These are phyloP conservation scores for Thereva nobilitata DNA, from an alignment of 2,888 invertebrate species.

Conservation along the genomic window DNA sequence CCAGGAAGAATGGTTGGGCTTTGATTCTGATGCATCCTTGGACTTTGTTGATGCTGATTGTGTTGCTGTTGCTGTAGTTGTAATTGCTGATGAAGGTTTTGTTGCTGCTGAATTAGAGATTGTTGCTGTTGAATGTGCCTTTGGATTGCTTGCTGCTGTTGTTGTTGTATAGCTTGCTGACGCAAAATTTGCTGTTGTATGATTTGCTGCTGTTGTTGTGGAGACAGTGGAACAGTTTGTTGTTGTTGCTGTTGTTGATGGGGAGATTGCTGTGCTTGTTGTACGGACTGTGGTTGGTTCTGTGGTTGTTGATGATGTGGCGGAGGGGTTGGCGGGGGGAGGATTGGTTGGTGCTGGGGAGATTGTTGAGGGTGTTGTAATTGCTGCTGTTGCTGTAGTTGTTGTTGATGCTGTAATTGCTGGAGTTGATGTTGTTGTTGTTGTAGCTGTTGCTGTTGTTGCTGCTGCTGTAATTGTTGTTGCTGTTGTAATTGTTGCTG, in stretches of 20 bases:
- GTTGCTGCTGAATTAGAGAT: slow-evolving; percentile 55
- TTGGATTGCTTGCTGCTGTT: slow-evolving; percentile 58
- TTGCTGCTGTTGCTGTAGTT: slow-evolving; percentile 17
- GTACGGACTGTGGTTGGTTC: slow-evolving; percentile 45
- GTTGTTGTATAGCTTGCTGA: slow-evolving; percentile 44
- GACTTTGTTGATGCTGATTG: slow-evolving; percentile 52
- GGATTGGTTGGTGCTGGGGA: slow-evolving; percentile 60
- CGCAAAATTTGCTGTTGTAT: slow-evolving; percentile 49
- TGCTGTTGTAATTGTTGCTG: slow-evolving; percentile 1
- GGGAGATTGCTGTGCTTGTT: slow-evolving; percentile 47
- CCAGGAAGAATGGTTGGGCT: slow-evolving; percentile 55
- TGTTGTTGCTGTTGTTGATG: slow-evolving; percentile 49
- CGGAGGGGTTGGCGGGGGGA: slow-evolving; percentile 49
- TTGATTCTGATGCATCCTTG: slow-evolving; percentile 54
- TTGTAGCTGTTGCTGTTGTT: slow-evolving; percentile 1
- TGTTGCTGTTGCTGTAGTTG: slow-evolving; percentile 48
- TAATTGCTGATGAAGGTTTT: slow-evolving; percentile 56
- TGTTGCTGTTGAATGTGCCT: slow-evolving; percentile 64
- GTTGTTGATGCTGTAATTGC: slow-evolving; percentile 1
- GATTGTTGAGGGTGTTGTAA: slow-evolving; percentile 15
- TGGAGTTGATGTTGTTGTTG: slow-evolving; percentile 13
- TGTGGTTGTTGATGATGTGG: slow-evolving; percentile 43
- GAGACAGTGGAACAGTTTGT: slow-evolving; percentile 51
- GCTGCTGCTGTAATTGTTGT: not conserved
- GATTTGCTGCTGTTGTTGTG: slow-evolving; percentile 49